Evolutionary conservation across 2,113 vertebrate genomes (phyloP), one percentile per base, ranked within the genome.

Genomic region (Dolichotis patagonum): DNA sequence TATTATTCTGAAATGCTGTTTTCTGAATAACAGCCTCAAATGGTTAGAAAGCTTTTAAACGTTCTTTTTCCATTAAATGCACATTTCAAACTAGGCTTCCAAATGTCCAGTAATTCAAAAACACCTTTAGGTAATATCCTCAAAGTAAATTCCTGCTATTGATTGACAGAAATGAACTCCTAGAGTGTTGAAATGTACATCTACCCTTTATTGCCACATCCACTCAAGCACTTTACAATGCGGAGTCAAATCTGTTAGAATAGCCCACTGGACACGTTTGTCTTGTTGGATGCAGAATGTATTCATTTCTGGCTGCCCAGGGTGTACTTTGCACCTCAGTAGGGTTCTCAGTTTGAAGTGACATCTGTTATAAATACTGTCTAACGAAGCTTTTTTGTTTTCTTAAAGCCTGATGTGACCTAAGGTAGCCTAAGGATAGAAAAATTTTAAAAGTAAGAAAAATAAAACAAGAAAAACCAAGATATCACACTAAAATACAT

Each of bases 151-250:
- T 88, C 43, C 80, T 89, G 85, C 78, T 56, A 65, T n/a, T 97
- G 96, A 97, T 96, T 89, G 97, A 96, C 88, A 97, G 97, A 97
- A 98, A 97, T 88, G 92, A 97, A 96, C 96, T 97, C 94, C 95
- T 88, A 81, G 88, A 91, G 94, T 95, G 85, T 54, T 96, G 91
- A 96, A 97, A 97, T 97, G 91, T 75, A 89, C 92, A 95, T 97
- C 88, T 80, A 46, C 82, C 58, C 88, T 96, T 96, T 97, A 97
- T 95, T 92, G 92, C 88, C 73, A 67, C 56, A 91, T 75, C 75
- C 82, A 86, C 90, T 94, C 7, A 24, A 96, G 90, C 80, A 94
- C 85, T 95, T 97, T 92, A 38, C 88, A 75, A 84, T 43, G 87
- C 38, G 26, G 85, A 95, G 73, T 83, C 85, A 87, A 91, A 97